Evolutionary conservation across 92 coral and sea anemone genomes (phyloP).

Genomic region (Porites rus): DNA sequence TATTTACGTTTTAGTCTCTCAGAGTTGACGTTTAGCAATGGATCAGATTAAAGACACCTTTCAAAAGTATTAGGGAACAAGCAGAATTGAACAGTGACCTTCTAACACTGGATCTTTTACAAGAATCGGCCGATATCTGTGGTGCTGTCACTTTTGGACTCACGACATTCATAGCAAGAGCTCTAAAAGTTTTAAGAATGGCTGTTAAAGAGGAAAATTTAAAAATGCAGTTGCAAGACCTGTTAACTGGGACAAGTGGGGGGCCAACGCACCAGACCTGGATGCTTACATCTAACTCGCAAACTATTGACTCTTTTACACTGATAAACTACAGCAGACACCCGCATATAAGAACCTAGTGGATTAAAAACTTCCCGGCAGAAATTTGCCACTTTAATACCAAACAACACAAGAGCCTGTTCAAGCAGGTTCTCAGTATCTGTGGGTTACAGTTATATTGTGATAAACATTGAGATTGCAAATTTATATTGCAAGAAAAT

Average conservation of each 20-base stretch:
- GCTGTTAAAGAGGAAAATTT: slow-evolving; percentile 17
- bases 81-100: background rate
- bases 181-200: background rate
- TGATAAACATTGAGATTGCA: too few species aligned
- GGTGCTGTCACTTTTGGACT: slow-evolving; percentile 13
- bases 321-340: too few species aligned
- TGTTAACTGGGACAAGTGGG: slow-evolving; percentile 25
- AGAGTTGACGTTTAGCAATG: background rate
- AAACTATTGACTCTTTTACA: background rate
- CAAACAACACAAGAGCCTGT: too few species aligned
- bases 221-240: slow-evolving; percentile 38
- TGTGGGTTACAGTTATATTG: too few species aligned
- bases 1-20: too few species aligned
- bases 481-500: too few species aligned
- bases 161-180: background rate
- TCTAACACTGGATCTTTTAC: background rate
- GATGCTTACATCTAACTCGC: background rate
- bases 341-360: too few species aligned
- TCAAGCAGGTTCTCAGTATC: too few species aligned
- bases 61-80: background rate
- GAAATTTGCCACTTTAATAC: too few species aligned
- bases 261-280: slow-evolving; percentile 21
- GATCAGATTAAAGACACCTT: slow-evolving; percentile 15
- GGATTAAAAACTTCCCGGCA: too few species aligned
- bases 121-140: slow-evolving; percentile 10